phyloP scores from a whole-genome alignment of 1,140 invertebrate species.

The Trichonephila inaurata region DNA sequence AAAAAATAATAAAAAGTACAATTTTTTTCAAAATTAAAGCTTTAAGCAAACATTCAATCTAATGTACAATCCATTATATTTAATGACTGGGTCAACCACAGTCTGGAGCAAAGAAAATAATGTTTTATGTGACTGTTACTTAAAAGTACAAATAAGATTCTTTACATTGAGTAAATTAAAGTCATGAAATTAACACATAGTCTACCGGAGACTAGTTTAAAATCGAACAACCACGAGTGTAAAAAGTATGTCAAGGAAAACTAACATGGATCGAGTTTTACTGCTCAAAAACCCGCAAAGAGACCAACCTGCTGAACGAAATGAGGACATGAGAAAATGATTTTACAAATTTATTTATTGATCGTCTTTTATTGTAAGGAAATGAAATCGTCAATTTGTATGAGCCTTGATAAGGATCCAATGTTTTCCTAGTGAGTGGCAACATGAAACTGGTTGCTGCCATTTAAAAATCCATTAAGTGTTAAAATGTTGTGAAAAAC shows the following conservation, averaged over 20 bases:
- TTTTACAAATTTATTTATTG: constrained; percentile 30
- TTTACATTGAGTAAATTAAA: constrained; percentile 11
- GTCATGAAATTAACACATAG: neutral
- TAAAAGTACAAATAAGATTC: constrained; percentile 3
- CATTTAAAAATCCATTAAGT: no score
- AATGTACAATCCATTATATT: neutral
- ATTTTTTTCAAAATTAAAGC: neutral
- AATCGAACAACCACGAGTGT: neutral
- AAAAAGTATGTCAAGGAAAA: constrained; percentile 73
- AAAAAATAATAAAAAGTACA: no score
- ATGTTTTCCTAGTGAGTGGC: neutral
- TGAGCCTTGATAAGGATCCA: neutral
- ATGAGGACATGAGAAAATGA: constrained; percentile 41
- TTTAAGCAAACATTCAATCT: neutral
- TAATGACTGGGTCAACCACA: neutral
- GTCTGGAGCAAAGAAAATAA: neutral
- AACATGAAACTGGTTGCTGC: neutral
- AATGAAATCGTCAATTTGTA: neutral
- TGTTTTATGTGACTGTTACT: neutral
- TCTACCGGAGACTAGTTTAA: constrained; percentile 17
- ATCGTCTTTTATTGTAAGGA: constrained; percentile 3
- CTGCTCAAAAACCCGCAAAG: constrained; percentile 62
- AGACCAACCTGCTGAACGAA: neutral
- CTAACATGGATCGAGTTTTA: constrained; percentile 64
- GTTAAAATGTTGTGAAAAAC: no score